A percentile compares a stretch with the other conserved stretches of the same genome.
Conservation (phyloP, 2,797 vertebrate genomes). For the Anisognathus igniventris region DNA sequence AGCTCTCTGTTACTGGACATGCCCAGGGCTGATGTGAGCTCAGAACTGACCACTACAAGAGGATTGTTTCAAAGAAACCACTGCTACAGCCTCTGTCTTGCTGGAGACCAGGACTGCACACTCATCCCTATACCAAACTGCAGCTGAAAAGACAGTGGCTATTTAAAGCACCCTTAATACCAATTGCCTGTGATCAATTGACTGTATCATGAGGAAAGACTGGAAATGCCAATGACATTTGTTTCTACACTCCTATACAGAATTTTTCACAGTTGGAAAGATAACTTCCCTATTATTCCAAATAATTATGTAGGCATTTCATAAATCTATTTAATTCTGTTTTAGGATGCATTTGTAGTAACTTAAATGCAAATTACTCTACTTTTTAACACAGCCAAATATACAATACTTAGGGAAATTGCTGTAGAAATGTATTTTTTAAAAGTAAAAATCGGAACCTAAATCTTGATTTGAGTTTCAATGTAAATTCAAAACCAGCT, state of each 20-base stretch:
- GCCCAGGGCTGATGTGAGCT: not conserved
- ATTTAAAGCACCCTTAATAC: not conserved
- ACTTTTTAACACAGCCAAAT: not conserved
- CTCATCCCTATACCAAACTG: not conserved
- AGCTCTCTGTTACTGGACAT: not conserved
- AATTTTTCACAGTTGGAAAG: not conserved
- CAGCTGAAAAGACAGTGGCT: not conserved
- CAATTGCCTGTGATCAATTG: not conserved
- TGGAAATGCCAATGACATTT: not conserved
- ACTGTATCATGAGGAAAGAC: not conserved
- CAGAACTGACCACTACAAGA: not conserved
- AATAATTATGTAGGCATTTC: not conserved
- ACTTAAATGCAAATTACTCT: not conserved
- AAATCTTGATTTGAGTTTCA: not conserved
- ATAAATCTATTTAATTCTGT: not conserved
- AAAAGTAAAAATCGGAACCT: not conserved
- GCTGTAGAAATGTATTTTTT: not conserved
- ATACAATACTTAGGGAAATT: not conserved
- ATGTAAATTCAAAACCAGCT: not conserved
- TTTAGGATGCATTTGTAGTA: not conserved
- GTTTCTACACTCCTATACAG: not conserved
- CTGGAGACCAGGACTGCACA: not conserved
- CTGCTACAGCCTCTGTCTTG: not conserved
- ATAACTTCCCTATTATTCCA: not conserved
- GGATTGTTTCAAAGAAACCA: not conserved